Conservation (phyloP, 2,797 vertebrate genomes). For the Notamacropus eugenii region DNA sequence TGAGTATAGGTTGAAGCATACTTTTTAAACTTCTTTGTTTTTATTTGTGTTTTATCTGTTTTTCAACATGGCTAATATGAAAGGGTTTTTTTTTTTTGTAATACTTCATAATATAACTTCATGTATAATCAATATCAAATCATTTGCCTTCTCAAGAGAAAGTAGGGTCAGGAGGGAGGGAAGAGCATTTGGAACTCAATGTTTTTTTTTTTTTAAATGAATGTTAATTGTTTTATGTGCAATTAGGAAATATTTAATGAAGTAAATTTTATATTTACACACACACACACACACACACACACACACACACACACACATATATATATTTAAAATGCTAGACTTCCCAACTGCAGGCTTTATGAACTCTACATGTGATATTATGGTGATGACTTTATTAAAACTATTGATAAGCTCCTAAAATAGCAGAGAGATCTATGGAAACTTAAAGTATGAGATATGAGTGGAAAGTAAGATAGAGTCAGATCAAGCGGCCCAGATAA, state of each 20-base stretch:
- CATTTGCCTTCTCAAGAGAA: not conserved
- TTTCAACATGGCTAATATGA: not conserved
- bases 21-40: no score
- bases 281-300: no score
- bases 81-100: not conserved
- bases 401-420: not conserved
- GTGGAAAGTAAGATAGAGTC: not conserved
- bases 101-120: not conserved
- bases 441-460: not conserved
- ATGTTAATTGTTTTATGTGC: not conserved
- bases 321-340: not conserved
- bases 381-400: not conserved
- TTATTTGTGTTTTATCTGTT: no score
- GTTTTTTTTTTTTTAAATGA: not conserved
- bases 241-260: not conserved
- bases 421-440: not conserved
- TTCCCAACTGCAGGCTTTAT: not conserved
- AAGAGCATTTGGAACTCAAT: not conserved
- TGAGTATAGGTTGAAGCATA: not conserved
- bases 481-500: not conserved
- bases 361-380: not conserved
- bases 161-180: not conserved
- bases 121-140: not conserved
- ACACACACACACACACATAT: no score
- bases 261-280: not conserved